A percentile compares a stretch with the other conserved stretches of the same genome.
Conservation (phyloP, 2,888 invertebrate genomes). For the Exephanes ischioxanthus region DNA sequence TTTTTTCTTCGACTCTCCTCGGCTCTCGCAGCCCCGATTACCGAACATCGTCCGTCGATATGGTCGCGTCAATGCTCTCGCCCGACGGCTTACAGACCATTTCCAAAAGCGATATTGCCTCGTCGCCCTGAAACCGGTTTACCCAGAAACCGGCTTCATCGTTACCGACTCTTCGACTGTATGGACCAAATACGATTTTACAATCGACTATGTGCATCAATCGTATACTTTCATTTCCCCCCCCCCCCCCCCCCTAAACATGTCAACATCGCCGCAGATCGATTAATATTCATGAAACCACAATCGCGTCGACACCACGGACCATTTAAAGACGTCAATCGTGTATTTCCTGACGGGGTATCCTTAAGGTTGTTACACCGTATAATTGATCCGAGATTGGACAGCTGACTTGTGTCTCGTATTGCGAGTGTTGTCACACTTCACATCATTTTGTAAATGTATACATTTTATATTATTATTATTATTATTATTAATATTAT, state of each 20-base stretch:
- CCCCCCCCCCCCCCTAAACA: not conserved
- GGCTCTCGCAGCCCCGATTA: conserved; percentile 13
- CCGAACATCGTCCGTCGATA: conserved; percentile 25
- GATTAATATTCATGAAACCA: conserved; percentile 1
- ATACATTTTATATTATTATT: not conserved
- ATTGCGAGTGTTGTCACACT: not conserved
- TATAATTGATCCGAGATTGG: not conserved
- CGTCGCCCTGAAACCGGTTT: conserved; percentile 52
- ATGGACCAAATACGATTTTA: conserved; percentile 17
- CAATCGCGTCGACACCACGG: not conserved
- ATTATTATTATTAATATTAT: no score
- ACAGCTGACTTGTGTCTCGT: not conserved
- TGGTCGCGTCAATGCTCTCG: conserved; percentile 7
- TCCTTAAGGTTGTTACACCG: not conserved
- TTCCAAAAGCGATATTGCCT: conserved; percentile 58
- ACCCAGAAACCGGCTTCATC: conserved; percentile 38
- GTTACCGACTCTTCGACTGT: conserved; percentile 37
- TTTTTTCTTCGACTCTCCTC: not conserved
- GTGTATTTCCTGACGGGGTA: not conserved
- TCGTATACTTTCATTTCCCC: conserved; percentile 11
- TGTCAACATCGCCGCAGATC: not conserved
- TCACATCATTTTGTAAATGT: not conserved
- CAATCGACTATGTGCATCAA: conserved; percentile 10
- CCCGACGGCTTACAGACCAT: not conserved
- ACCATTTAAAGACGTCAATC: not conserved